Percentiles rank a stretch among this genome's conserved stretches.
Evolutionary conservation across 2,797 vertebrate genomes (phyloP).

Genomic region (Schizopygopsis pylzovi): DNA sequence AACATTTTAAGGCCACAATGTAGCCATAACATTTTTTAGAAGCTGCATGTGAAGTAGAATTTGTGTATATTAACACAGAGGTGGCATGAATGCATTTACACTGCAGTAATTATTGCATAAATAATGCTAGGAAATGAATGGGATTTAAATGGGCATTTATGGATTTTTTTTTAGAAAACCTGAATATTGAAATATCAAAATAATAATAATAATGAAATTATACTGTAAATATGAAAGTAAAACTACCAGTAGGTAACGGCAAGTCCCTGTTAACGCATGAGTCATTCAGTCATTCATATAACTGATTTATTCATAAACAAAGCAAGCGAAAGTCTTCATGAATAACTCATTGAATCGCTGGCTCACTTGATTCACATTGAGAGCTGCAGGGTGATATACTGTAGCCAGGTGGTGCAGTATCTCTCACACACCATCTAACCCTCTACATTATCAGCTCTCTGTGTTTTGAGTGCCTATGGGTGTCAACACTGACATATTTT

Average conservation of each 20-base stretch:
- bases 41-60: background rate
- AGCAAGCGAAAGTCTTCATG: background rate
- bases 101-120: background rate
- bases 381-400: background rate
- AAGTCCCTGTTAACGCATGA: background rate
- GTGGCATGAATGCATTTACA: background rate
- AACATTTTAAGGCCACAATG: too few species aligned
- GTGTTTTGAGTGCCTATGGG: background rate
- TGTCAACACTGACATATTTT: background rate
- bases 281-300: background rate
- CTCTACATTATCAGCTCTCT: background rate
- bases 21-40: background rate
- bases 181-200: too few species aligned
- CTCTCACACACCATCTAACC: background rate
- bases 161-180: background rate
- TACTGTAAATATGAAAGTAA: background rate
- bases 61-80: background rate
- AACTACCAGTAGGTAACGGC: background rate
- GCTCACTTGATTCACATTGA: background rate
- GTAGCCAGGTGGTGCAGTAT: background rate
- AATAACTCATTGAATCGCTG: background rate
- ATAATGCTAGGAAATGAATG: background rate
- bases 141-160: background rate
- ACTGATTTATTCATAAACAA: background rate
- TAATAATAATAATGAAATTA: too few species aligned